Evolutionary conservation across 2,797 vertebrate genomes (phyloP), one percentile per base, ranked within the genome.

Genomic region (Sternotherus odoratus): DNA sequence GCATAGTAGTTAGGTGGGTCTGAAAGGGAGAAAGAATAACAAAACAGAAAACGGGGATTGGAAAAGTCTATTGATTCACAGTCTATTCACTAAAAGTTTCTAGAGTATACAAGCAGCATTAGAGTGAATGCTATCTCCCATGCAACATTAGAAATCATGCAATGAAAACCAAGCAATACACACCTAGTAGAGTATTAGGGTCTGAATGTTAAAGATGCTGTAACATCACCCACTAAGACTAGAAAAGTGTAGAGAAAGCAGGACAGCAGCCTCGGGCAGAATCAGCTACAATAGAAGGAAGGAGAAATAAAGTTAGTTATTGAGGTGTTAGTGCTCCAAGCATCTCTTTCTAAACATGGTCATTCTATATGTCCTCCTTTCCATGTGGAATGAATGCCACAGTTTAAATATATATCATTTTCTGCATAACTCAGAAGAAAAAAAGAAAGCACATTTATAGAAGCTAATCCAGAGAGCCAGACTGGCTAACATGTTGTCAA

Each of bases 181-280:
- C 98, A 99, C 99, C 98, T 96, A 98, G 95, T 97, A 96, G 98
- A 63, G 96, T 86, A 82, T 79, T 3, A 33, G 85, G 83, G n/a
- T 89, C 93, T 93, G 81, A 90, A 48, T 6, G 88, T 97, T 96
- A 98, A 86, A 96, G 97, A 93, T 93, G 95, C 94, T 96, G 95
- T 97, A 97, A 97, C 99, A 99, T 99, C 98, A 98, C 98, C 98
- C 97, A 92, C 96, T 96, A 96, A 56, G 89, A 81, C 94, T 95
- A 97, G 96, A 97, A 96, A 94, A 96, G 96, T 95, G 91, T 1
- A 95, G 91, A 95, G 54, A 97, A 92, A 96, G 91, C 79, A 93
- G 94, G 89, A 92, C 94, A 94, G 93, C 88, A 96, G 94, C 93
- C 94, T 94, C 89, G 94, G 96, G 96, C 91, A 96, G 95, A 97